Conservation (phyloP, 2,113 vertebrate genomes). For the Aptenodytes forsteri region DNA sequence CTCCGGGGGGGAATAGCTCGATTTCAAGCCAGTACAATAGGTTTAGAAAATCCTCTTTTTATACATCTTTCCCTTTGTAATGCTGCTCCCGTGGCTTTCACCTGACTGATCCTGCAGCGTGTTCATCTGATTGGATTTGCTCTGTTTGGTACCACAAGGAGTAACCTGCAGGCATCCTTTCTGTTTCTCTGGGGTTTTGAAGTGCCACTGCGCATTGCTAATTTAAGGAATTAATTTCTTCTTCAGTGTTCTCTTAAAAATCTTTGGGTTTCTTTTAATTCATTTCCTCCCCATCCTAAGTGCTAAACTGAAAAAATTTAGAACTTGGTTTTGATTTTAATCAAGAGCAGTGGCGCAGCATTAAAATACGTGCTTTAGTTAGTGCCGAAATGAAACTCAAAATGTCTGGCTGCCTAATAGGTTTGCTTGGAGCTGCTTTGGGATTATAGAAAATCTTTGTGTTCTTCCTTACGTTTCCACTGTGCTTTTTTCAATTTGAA, state of each 20-base stretch:
- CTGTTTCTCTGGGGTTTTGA: neutral
- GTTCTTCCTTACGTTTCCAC: neutral
- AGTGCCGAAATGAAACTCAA: neutral
- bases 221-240: slow-evolving; percentile 47
- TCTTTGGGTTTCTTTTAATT: neutral
- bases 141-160: slow-evolving; percentile 42
- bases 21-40: slow-evolving; percentile 16
- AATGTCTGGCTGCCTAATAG: neutral
- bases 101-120: slow-evolving; percentile 39
- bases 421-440: neutral
- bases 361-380: neutral
- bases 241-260: neutral
- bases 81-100: neutral
- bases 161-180: slow-evolving; percentile 36
- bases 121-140: slow-evolving; percentile 64
- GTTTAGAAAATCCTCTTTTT: slow-evolving; percentile 49
- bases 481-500: neutral
- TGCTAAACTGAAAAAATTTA: neutral
- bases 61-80: neutral
- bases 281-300: neutral
- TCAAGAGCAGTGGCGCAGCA: neutral
- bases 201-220: neutral
- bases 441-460: neutral
- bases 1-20: neutral
- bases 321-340: neutral